Base-by-base conservation (phyloP, 2,113 vertebrate genomes). In the Seriola dumerili region DNA sequence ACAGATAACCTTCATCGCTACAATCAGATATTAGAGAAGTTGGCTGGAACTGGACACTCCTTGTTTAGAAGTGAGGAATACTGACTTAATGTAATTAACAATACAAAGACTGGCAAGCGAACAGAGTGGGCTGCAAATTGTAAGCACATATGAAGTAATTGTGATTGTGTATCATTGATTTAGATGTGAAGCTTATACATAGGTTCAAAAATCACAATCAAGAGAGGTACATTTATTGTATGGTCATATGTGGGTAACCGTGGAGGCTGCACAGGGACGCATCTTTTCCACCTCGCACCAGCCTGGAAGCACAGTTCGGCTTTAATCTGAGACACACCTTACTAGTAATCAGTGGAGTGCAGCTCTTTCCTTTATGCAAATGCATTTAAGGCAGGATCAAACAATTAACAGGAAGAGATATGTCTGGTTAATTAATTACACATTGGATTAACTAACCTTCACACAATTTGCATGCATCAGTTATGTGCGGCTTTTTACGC, bases 371-470 rank as follows among this genome's bases (percentile, higher is more conserved):
- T 83, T 88, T 46, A 74, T 84, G 62, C 71, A 85, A 87, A 81
- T 44, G 3, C 38, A 11, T 80, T 91, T 78, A 83, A 65, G 71
- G 78, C 50, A 38, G 48, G 62, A 80, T 82, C 67, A 70, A 61
- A 85, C 86, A 90, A 89, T 86, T 93, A 88, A 85, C 63, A 48
- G 54, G 63, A 38, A 79, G 73, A 75, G 72, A 89, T 80, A 84
- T 36, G 62, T 59, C 79, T 48, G 83, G 25, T 66, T 89, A 85
- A 91, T 66, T 89, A 85, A 91, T 90, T 88, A 88, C 72, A 76
- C 73, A 85, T 85, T 34, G 79, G 74, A 89, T 90, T 88, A 86
- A 88, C 69, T 70, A 78, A 84, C 81, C 83, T 77, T 88, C 71
- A 75, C 17, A 54, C 7, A 66, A 62, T 55, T 83, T 50, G 66